Percentiles rank a stretch among this genome's conserved stretches.
Evolutionary conservation across 2,797 vertebrate genomes (phyloP).

Genomic region (Mus minutoides): DNA sequence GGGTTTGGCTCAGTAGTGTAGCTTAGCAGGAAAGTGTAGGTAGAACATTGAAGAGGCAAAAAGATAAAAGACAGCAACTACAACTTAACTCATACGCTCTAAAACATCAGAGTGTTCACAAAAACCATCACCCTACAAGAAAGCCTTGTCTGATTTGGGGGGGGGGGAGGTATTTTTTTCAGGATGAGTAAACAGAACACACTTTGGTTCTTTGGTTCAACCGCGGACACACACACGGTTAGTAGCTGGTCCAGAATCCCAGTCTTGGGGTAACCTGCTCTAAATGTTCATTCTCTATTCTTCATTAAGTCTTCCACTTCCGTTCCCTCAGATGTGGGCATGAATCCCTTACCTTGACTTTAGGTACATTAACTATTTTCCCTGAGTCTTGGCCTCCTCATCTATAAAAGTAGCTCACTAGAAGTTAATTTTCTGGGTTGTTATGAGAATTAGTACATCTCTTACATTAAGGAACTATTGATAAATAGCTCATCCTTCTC

Average conservation of each 20-base stretch:
- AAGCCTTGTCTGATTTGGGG: neutral
- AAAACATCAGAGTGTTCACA: neutral
- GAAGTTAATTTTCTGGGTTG: neutral
- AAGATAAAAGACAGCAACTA: neutral
- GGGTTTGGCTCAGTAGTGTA: neutral
- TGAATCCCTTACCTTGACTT: neutral
- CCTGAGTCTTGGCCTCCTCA: constrained; percentile 1
- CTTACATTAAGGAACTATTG: constrained; percentile 19
- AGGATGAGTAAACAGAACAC: constrained; percentile 9
- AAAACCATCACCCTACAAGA: neutral
- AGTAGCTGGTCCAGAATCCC: neutral
- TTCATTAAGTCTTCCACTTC: neutral
- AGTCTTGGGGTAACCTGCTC: neutral
- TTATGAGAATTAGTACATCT: constrained; percentile 15
- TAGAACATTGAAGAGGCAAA: neutral
- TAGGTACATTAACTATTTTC: neutral
- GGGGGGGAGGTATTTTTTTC: too few species aligned
- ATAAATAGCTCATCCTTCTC: neutral
- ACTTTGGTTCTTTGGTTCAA: neutral
- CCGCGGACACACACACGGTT: neutral
- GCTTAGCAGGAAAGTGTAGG: neutral
- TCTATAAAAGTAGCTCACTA: constrained; percentile 23
- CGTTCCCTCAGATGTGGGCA: neutral
- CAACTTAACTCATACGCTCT: neutral
- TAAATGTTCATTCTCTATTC: neutral